Evolutionary conservation across 2,113 vertebrate genomes (phyloP).

Genomic region (Nanger granti): DNA sequence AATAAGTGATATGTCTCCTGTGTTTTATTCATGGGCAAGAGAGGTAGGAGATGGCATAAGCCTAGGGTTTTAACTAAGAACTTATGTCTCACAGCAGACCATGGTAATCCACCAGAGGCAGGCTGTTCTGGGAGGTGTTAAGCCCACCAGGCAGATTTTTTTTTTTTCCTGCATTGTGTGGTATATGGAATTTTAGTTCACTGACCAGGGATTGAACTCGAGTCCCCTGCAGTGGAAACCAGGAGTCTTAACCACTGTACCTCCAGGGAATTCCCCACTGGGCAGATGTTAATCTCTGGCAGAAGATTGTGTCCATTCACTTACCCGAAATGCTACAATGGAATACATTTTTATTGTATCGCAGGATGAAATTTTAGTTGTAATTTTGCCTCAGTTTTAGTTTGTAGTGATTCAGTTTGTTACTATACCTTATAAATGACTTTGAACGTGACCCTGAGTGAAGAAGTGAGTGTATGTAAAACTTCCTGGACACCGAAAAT

Average conservation of each 20-base stretch:
- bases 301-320: background rate
- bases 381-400: background rate
- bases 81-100: background rate
- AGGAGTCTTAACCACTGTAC: background rate
- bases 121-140: background rate
- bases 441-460: conserved; percentile 54
- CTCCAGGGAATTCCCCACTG: background rate
- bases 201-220: background rate
- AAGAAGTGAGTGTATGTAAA: background rate
- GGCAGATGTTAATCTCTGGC: background rate
- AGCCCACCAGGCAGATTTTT: background rate
- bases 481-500: background rate
- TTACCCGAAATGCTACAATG: background rate
- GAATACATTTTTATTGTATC: background rate
- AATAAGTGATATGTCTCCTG: background rate
- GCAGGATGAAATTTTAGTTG: background rate
- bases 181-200: background rate
- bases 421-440: background rate
- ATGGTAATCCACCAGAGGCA: background rate
- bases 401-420: background rate
- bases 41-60: background rate
- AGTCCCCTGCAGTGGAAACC: background rate
- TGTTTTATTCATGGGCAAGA: background rate
- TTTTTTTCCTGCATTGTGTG: background rate
- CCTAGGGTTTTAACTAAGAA: background rate